phyloP scores from a whole-genome alignment of 2,797 vertebrate genomes.

The Ceyx erithaca region DNA sequence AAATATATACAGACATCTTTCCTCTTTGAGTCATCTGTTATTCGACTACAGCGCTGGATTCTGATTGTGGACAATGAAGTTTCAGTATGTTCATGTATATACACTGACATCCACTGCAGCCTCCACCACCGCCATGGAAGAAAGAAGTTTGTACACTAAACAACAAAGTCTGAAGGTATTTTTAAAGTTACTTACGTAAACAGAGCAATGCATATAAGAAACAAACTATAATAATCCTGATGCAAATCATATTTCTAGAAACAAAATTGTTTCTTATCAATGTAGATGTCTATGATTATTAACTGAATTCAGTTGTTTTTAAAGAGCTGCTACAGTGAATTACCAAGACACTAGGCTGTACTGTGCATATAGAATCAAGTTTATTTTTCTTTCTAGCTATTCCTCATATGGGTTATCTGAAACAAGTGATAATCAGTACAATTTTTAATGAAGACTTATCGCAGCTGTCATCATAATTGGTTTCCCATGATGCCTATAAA shows the following conservation, averaged over 20 bases:
- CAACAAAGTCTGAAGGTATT: neutral
- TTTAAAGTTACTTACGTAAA: neutral
- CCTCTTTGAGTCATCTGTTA: conserved; percentile 20
- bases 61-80: neutral
- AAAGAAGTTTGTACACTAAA: neutral
- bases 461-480: conserved; percentile 56
- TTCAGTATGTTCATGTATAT: conserved; percentile 17
- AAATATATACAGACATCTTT: conserved; percentile 39
- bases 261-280: neutral
- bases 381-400: conserved; percentile 44
- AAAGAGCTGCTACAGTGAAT: neutral
- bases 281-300: neutral
- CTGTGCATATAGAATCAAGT: neutral
- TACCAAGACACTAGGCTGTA: neutral
- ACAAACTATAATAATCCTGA: neutral
- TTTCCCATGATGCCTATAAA: conserved; percentile 57
- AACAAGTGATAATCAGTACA: conserved; percentile 50
- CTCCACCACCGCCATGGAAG: neutral
- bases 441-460: conserved; percentile 43
- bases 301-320: neutral
- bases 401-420: conserved; percentile 25
- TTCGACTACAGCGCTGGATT: neutral
- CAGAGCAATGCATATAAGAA: neutral
- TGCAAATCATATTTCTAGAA: neutral
- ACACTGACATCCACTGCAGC: neutral